These are phyloP conservation scores for Idaea straminata DNA, from an alignment of 2,888 invertebrate genomes.

Conservation along the genomic window DNA sequence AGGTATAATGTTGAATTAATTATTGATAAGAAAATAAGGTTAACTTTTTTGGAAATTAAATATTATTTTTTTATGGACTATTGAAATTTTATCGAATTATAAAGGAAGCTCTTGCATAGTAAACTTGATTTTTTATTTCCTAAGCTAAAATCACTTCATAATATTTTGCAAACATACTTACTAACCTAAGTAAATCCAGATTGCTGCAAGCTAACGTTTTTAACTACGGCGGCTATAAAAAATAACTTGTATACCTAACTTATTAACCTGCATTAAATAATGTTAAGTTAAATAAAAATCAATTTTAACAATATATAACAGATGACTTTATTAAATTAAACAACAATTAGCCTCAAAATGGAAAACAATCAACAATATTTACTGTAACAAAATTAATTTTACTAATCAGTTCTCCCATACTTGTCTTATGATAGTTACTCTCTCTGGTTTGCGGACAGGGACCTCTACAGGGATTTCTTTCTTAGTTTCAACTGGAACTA, in stretches of 20 bases:
- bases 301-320: conserved; percentile 11
- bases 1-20: neutral
- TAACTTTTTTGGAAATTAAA: no score
- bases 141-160: neutral
- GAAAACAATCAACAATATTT: conserved; percentile 30
- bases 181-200: neutral
- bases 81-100: no score
- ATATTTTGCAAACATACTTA: neutral
- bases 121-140: neutral
- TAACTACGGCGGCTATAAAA: neutral
- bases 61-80: no score
- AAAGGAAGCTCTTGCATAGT: neutral
- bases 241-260: neutral
- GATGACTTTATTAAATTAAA: conserved; percentile 24
- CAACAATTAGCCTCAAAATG: conserved; percentile 26
- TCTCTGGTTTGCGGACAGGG: conserved; percentile 39
- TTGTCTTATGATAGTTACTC: conserved; percentile 46
- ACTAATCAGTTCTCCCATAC: conserved; percentile 49
- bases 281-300: neutral
- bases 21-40: no score
- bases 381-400: conserved; percentile 25
- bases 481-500: conserved; percentile 37
- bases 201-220: neutral
- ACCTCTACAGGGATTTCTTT: conserved; percentile 37
- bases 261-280: neutral